Conservation (phyloP, 2,113 vertebrate species). For the Microcebus griseorufus region DNA sequence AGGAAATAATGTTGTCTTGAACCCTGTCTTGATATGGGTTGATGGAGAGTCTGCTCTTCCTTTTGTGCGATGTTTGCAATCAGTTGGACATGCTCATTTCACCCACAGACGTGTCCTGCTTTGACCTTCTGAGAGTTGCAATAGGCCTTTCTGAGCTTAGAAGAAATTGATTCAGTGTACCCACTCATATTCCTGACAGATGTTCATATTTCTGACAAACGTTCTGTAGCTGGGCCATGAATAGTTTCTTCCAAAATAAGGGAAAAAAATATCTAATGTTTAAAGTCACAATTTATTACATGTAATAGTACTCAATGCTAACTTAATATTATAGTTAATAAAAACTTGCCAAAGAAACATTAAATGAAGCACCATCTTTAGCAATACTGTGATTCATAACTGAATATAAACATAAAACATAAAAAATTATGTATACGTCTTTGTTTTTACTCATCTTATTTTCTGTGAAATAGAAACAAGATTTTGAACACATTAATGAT, state of each 20-base stretch:
- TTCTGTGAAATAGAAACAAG: not conserved
- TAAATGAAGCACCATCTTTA: not conserved
- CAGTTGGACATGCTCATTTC: not conserved
- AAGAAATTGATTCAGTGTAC: not conserved
- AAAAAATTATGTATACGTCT: not conserved
- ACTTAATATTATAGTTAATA: not conserved
- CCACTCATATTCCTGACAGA: too few relatives aligned
- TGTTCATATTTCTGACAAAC: not conserved
- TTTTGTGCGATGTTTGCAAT: not conserved
- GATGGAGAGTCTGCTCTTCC: not conserved
- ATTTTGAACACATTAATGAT: not conserved
- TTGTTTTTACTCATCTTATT: not conserved
- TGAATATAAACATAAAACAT: not conserved
- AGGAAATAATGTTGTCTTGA: not conserved
- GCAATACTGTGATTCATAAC: not conserved
- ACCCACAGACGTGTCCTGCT: not conserved
- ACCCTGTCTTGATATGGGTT: not conserved
- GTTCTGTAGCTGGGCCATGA: not conserved
- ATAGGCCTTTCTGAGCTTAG: not conserved
- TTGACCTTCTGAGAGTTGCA: not conserved
- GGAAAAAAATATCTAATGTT: not conserved
- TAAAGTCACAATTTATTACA: not conserved
- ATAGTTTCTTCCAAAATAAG: not conserved
- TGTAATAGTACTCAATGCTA: not conserved
- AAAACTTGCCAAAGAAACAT: conserved; percentile 2